Evolutionary conservation across 2,888 invertebrate genomes (phyloP).

Genomic region (Drosophila nigritarsus): DNA sequence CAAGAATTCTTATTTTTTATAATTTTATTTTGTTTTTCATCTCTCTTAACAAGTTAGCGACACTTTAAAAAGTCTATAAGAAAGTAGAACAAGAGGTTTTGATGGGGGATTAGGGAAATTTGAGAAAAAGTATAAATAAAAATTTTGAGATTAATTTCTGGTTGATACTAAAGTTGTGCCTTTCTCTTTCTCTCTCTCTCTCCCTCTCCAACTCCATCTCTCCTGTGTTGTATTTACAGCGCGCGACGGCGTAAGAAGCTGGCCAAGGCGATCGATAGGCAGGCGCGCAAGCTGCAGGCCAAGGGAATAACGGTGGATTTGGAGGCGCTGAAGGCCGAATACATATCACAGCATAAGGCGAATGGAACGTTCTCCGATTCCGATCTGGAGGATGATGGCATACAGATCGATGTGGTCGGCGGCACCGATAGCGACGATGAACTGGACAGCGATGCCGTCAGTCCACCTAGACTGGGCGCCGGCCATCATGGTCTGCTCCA

Average conservation of each 20-base stretch:
- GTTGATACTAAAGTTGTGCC: background rate
- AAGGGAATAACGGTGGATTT: constrained; percentile 96
- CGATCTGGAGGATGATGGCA: constrained; percentile 88
- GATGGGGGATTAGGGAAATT: background rate
- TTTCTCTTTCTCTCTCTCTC: background rate
- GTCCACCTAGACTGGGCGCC: constrained; percentile 67
- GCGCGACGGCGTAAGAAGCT: constrained; percentile 96
- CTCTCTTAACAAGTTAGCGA: constrained; percentile 1
- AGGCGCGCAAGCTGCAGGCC: constrained; percentile 95
- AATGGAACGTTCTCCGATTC: constrained; percentile 88
- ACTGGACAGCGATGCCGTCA: constrained; percentile 85
- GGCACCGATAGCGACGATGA: constrained; percentile 90
- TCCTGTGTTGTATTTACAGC: constrained; percentile 84
- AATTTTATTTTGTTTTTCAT: background rate
- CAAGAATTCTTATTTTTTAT: background rate
- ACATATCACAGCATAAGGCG: constrained; percentile 91
- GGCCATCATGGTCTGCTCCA: constrained; percentile 56
- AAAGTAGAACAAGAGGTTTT: background rate
- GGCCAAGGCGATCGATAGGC: constrained; percentile 95
- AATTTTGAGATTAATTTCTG: background rate
- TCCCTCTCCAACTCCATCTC: background rate
- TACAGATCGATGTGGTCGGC: constrained; percentile 95
- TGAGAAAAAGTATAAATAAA: background rate
- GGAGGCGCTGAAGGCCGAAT: constrained; percentile 93
- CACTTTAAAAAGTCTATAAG: background rate